Evolutionary conservation across 1,140 invertebrate species (phyloP).

Genomic region (Aphelenchoides fujianensis): DNA sequence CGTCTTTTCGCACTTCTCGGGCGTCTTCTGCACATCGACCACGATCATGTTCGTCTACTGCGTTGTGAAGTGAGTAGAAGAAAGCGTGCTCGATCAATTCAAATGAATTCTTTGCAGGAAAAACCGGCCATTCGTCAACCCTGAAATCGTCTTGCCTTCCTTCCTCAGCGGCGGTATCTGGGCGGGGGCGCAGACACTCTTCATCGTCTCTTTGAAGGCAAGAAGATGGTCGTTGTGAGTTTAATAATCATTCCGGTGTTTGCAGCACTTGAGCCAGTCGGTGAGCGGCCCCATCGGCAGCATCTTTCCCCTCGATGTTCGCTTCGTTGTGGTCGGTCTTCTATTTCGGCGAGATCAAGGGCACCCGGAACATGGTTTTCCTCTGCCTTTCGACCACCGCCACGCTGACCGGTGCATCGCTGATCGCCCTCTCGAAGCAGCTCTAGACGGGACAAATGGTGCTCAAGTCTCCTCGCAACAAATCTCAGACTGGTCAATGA

Average conservation of each 20-base stretch:
- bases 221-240: too few relatives aligned
- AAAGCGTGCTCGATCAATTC: neutral
- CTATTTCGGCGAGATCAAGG: slow-evolving; percentile 19
- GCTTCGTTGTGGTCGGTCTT: neutral
- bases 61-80: slow-evolving; percentile 13
- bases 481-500: neutral
- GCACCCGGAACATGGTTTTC: neutral
- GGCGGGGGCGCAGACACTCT: slow-evolving; percentile 2
- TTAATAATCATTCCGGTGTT: too few relatives aligned
- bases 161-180: neutral
- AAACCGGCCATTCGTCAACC: slow-evolving; percentile 12
- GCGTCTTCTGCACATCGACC: slow-evolving; percentile 8
- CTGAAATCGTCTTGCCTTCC: slow-evolving; percentile 6
- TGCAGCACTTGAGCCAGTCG: neutral
- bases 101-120: too few relatives aligned
- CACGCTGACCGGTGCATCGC: neutral
- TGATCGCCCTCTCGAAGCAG: too few relatives aligned
- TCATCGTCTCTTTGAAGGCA: too few relatives aligned
- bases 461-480: too few relatives aligned
- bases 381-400: neutral
- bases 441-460: too few relatives aligned
- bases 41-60: slow-evolving; percentile 2
- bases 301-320: neutral
- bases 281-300: slow-evolving; percentile 16
- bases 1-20: slow-evolving; percentile 7